Evolutionary conservation across 30 jellyfish, hydroid and myxozoan species (phyloP).

Genomic region (Sanderia malayensis): DNA sequence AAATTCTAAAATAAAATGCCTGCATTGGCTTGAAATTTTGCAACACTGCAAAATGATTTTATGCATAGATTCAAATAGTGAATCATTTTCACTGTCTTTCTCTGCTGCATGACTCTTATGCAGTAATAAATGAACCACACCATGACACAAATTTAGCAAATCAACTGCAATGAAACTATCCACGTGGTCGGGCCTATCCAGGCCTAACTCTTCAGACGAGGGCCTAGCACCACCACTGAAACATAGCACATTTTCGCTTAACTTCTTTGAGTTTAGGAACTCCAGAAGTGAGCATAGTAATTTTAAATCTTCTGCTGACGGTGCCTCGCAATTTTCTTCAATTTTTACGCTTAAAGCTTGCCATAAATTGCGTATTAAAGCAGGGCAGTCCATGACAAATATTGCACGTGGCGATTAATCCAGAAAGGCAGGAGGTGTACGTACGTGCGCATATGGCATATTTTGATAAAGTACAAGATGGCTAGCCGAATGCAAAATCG

Average conservation of each 20-base stretch:
- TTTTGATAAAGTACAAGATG: conserved; percentile 47
- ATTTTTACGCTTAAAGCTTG: not conserved
- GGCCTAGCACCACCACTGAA: not conserved
- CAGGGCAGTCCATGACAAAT: too few species aligned
- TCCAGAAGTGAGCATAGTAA: not conserved
- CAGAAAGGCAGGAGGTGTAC: too few species aligned
- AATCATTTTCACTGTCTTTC: not conserved
- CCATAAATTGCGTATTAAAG: too few species aligned
- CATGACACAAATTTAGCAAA: not conserved
- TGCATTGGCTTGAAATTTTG: not conserved
- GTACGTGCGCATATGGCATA: too few species aligned
- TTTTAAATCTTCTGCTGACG: not conserved
- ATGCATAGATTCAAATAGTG: not conserved
- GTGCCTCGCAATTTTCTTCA: not conserved
- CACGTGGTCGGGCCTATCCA: not conserved
- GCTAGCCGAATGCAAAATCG: conserved; percentile 49
- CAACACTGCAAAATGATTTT: not conserved
- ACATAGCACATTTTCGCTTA: not conserved
- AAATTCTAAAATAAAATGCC: not conserved
- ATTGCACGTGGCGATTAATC: too few species aligned
- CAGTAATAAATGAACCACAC: not conserved
- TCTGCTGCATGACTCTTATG: not conserved
- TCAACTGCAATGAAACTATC: not conserved
- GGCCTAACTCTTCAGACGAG: not conserved
- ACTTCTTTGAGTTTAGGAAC: not conserved